Evolutionary conservation across 2,797 vertebrate genomes (phyloP).

Genomic region (Acrossocheilus fasciatus): DNA sequence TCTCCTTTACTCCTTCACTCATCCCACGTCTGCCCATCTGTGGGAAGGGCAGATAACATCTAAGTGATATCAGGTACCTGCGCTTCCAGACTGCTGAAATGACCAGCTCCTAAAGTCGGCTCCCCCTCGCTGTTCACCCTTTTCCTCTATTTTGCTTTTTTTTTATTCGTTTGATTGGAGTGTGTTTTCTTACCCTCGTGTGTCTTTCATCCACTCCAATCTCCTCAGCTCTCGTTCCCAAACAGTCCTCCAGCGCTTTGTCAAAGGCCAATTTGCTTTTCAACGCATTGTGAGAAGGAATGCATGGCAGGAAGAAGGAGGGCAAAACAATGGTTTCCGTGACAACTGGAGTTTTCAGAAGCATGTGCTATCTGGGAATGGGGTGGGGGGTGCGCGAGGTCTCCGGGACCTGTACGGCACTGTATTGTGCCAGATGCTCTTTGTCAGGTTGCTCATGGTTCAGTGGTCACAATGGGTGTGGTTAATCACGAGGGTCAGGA

Average conservation of each 20-base stretch:
- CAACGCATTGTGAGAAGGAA: constrained; percentile 80
- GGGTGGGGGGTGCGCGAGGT: constrained; percentile 9
- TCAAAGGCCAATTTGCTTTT: constrained; percentile 82
- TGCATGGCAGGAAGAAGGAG: constrained; percentile 80
- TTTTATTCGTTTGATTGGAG: constrained; percentile 51
- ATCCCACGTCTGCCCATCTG: constrained; percentile 65
- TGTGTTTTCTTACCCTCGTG: constrained; percentile 67
- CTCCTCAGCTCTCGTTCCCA: constrained; percentile 71
- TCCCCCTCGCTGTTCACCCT: constrained; percentile 40
- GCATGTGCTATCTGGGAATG: constrained; percentile 32
- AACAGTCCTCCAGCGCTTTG: constrained; percentile 76
- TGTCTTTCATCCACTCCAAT: constrained; percentile 72
- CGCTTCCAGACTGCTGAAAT: constrained; percentile 70
- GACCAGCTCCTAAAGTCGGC: constrained; percentile 67
- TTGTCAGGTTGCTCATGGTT: constrained; percentile 52
- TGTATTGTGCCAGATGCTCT: constrained; percentile 49
- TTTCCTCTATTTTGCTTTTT: constrained; percentile 51
- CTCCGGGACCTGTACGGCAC: constrained; percentile 22
- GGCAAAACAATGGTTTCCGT: constrained; percentile 81
- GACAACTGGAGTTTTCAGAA: constrained; percentile 64
- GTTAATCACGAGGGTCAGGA: constrained; percentile 35
- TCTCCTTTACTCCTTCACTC: constrained; percentile 72
- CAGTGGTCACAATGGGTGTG: constrained; percentile 50
- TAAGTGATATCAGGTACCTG: constrained; percentile 81
- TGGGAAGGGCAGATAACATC: constrained; percentile 76